These are phyloP conservation scores for Serranochromis macrocephalus DNA, from an alignment of 2,113 vertebrate genomes.

Conservation along the genomic window DNA sequence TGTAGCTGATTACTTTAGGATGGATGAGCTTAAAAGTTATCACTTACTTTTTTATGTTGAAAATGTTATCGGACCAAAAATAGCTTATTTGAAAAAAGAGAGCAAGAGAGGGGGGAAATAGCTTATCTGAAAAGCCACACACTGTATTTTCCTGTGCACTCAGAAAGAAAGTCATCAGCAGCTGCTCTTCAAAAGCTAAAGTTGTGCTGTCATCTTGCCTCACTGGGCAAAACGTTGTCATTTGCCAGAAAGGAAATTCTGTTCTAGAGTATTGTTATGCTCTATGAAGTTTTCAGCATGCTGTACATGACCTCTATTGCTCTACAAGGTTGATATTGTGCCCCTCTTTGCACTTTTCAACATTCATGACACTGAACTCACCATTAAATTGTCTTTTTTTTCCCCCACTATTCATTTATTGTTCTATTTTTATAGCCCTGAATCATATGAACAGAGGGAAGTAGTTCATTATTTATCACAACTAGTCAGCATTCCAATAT, in stretches of 20 bases:
- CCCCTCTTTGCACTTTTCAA: neutral
- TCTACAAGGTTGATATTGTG: slow-evolving; percentile 10
- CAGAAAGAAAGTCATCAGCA: neutral
- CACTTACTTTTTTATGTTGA: neutral
- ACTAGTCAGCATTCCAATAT: slow-evolving; percentile 9
- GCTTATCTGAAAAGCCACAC: neutral
- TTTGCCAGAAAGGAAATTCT: neutral
- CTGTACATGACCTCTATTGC: neutral
- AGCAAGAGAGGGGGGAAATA: fast-evolving
- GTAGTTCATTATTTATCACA: slow-evolving; percentile 17
- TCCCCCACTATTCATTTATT: neutral
- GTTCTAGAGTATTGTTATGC: neutral
- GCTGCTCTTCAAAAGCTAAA: neutral
- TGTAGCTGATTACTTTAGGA: neutral
- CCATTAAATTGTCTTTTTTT: neutral
- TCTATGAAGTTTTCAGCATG: neutral
- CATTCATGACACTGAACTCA: neutral
- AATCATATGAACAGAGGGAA: slow-evolving; percentile 27
- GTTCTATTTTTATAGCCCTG: neutral
- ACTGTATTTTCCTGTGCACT: neutral
- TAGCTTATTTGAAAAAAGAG: neutral
- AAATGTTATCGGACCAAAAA: neutral
- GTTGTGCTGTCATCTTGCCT: neutral
- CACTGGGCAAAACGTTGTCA: neutral
- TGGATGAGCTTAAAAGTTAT: neutral